Percentiles rank a stretch among this genome's conserved stretches.
Evolutionary conservation across 2,113 vertebrate genomes (phyloP).

Genomic region (Catagonus wagneri): DNA sequence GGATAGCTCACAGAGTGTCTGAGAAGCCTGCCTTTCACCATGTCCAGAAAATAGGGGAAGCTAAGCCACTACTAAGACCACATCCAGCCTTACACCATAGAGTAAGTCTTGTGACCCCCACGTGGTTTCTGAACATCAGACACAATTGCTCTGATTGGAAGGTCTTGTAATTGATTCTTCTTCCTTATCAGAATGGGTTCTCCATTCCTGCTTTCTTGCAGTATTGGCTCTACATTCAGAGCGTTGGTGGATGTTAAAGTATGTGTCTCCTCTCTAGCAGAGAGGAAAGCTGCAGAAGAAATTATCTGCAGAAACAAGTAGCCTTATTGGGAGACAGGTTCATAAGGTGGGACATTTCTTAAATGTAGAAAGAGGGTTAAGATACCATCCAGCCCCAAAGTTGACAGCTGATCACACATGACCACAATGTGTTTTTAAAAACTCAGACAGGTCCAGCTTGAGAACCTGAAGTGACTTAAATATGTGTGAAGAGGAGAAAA

Average conservation of each 20-base stretch:
- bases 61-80: background rate
- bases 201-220: background rate
- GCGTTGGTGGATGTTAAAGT: background rate
- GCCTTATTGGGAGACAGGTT: background rate
- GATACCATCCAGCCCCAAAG: background rate
- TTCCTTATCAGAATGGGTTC: background rate
- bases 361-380: background rate
- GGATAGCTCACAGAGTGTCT: background rate
- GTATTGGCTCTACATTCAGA: background rate
- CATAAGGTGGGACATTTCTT: background rate
- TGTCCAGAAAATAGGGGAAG: background rate
- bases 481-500: background rate
- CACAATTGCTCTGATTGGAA: background rate
- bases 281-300: background rate
- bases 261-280: background rate
- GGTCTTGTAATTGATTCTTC: background rate
- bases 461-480: background rate
- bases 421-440: background rate
- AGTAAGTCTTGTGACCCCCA: background rate
- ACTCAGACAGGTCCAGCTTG: background rate
- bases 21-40: background rate
- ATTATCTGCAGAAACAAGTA: background rate
- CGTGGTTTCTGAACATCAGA: background rate
- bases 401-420: background rate
- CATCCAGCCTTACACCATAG: background rate